phyloP scores from a whole-genome alignment of 2,888 invertebrate genomes.

The Mesorhabditis belari region DNA sequence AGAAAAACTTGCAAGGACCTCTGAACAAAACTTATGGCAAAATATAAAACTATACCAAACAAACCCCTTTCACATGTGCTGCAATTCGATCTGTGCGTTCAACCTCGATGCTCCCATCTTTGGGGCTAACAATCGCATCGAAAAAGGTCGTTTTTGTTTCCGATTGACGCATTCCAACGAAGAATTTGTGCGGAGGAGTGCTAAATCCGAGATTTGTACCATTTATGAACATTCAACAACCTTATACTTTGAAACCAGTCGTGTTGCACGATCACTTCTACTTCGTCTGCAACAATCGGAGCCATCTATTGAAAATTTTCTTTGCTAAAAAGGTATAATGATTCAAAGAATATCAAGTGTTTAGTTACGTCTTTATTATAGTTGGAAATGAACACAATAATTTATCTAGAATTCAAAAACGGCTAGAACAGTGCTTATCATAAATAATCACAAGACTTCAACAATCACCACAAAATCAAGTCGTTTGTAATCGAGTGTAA shows the following conservation, averaged over 20 bases:
- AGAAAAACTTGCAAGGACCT: slow-evolving; percentile 6
- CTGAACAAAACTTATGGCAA: neutral
- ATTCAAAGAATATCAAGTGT: no score
- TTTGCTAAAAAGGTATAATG: no score
- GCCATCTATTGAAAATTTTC: no score
- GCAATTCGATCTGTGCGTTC: slow-evolving; percentile 12
- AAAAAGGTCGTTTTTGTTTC: slow-evolving; percentile 3
- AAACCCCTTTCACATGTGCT: neutral
- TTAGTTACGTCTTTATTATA: no score
- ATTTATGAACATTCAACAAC: neutral
- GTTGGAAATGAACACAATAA: no score
- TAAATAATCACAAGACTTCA: no score
- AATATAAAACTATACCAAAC: neutral
- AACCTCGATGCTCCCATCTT: slow-evolving; percentile 23
- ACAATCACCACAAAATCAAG: no score
- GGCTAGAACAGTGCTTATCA: no score
- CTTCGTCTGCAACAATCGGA: neutral
- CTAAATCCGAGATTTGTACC: neutral
- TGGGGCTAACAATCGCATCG: slow-evolving; percentile 6
- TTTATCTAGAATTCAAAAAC: no score
- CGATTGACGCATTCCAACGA: neutral
- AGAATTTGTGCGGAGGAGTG: neutral
- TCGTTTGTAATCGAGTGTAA: no score
- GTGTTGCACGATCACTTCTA: neutral
- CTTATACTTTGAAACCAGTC: neutral